Conservation (phyloP, 2,888 invertebrate genomes). For the Machimus atricapillus region DNA sequence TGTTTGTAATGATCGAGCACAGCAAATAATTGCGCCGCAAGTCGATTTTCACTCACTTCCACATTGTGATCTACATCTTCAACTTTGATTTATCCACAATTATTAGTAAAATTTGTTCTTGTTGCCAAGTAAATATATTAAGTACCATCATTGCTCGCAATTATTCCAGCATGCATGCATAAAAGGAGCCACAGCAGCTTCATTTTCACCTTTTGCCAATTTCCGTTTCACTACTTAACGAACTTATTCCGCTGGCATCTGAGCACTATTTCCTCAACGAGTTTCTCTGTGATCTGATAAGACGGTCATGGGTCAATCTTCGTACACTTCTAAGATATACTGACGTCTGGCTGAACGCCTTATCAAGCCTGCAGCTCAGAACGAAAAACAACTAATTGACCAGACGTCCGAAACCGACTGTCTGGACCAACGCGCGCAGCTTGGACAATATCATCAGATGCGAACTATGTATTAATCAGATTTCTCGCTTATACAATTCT, state of each 20-base stretch:
- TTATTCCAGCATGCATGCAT: neutral
- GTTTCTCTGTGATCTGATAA: neutral
- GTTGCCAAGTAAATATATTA: neutral
- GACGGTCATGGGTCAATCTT: neutral
- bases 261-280: neutral
- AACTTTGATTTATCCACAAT: neutral
- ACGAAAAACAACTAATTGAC: neutral
- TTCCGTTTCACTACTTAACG: neutral
- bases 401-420: neutral
- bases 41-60: slow-evolving; percentile 69
- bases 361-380: neutral
- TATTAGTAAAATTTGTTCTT: neutral
- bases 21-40: slow-evolving; percentile 74
- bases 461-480: neutral
- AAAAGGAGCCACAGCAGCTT: neutral
- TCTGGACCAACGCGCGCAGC: neutral
- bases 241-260: neutral
- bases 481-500: neutral
- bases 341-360: neutral
- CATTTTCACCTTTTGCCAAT: neutral
- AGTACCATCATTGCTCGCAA: neutral
- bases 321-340: neutral
- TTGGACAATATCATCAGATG: neutral
- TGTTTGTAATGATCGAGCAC: slow-evolving; percentile 82
- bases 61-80: slow-evolving; percentile 51